Evolutionary conservation across 2,113 vertebrate genomes (phyloP).

Genomic region (Ptilonorhynchus violaceus): DNA sequence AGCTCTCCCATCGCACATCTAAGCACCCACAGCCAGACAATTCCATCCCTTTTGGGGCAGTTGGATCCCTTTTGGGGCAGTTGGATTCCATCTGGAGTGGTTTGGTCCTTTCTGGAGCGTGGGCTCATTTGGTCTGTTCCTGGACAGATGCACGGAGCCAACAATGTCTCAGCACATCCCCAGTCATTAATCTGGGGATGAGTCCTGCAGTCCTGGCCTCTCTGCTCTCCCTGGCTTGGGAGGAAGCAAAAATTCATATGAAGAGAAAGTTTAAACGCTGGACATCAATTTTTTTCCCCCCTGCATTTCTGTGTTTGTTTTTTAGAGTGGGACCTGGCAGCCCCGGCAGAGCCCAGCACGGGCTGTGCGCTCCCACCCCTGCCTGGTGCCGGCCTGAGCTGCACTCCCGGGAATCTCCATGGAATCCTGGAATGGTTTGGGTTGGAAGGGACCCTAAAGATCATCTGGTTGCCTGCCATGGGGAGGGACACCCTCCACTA

Average conservation of each 20-base stretch:
- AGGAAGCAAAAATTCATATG: background rate
- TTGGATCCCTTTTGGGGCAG: background rate
- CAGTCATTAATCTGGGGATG: background rate
- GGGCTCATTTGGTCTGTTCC: background rate
- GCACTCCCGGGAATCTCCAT: background rate
- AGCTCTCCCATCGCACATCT: too few relatives aligned
- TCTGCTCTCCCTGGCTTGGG: background rate
- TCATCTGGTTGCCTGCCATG: background rate
- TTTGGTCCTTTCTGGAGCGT: background rate
- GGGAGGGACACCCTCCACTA: background rate
- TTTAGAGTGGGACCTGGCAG: background rate
- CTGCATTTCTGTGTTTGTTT: background rate
- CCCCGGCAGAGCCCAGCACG: background rate
- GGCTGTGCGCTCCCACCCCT: background rate
- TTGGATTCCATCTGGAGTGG: background rate
- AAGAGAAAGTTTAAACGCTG: background rate
- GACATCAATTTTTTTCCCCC: rapidly evolving
- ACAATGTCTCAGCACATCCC: rapidly evolving
- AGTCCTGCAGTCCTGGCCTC: background rate
- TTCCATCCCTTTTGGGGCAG: rapidly evolving
- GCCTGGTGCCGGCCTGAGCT: rapidly evolving
- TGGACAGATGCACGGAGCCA: background rate
- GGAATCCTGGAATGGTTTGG: background rate
- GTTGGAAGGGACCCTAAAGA: background rate
- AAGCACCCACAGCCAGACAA: rapidly evolving